Percentiles rank a stretch among this genome's conserved stretches.
Conservation (phyloP, 92 coral and sea anemone genomes). For the Pocillopora meandrina region DNA sequence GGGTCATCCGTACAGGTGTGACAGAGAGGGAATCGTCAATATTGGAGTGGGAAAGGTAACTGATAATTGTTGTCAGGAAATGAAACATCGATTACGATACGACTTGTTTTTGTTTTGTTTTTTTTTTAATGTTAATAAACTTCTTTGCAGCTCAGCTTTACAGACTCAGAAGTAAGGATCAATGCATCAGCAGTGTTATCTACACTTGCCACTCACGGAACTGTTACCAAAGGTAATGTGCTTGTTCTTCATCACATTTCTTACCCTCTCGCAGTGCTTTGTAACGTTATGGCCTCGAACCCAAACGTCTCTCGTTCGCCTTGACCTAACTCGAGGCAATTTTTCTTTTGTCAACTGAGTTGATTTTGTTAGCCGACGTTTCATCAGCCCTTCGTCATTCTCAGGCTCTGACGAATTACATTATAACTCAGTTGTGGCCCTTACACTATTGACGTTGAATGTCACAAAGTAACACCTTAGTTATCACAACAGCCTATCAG, state of each 20-base stretch:
- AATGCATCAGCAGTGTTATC: slow-evolving; percentile 79
- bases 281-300: background rate
- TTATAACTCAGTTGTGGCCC: too few relatives aligned
- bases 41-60: slow-evolving; percentile 86
- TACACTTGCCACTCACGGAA: slow-evolving; percentile 66
- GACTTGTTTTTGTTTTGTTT: background rate
- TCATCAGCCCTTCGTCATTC: too few relatives aligned
- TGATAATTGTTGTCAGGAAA: too few relatives aligned
- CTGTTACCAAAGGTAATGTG: slow-evolving; percentile 73
- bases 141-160: slow-evolving; percentile 73
- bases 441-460: too few relatives aligned
- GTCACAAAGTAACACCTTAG: too few relatives aligned
- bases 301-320: too few relatives aligned
- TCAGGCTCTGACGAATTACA: too few relatives aligned
- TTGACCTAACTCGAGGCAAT: too few relatives aligned
- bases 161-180: slow-evolving; percentile 69
- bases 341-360: too few relatives aligned
- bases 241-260: background rate
- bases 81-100: background rate
- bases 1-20: slow-evolving; percentile 87
- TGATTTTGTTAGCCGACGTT: too few relatives aligned
- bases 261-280: background rate
- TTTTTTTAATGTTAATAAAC: background rate
- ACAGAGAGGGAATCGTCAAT: slow-evolving; percentile 79
- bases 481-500: too few relatives aligned